Evolutionary conservation across 2,113 vertebrate genomes (phyloP), one percentile per base, ranked within the genome.

Genomic region (Reinhardtius hippoglossoides): DNA sequence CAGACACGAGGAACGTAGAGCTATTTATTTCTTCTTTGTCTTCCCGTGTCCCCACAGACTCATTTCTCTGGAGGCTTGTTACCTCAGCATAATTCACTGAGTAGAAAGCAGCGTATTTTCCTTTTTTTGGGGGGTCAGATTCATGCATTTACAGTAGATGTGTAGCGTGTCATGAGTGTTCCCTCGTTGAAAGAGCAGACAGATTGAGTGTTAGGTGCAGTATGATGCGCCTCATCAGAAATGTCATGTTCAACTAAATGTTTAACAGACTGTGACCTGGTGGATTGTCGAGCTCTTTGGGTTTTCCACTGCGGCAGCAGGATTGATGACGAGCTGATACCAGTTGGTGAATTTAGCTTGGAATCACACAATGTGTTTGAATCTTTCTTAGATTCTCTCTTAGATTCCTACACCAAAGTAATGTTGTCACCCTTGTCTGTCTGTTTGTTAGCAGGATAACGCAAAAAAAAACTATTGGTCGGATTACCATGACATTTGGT

Each of bases 41-140:
- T 21, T 31, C 14, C 40, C 64, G 54, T 14, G 23, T 74, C 69
- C 24, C 42, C 12, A 0, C 21, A 24, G 66, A 66, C 21, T 10
- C n/a, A 50, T 57, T 70, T 64, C 18, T 69, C 46, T 60, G 14
- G 26, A 37, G 55, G 35, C 58, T 69, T 70, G 35, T 71, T 42
- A 44, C 23, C 37, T 74, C 67, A 26, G 40, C 40, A 16, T 35
- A 23, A 67, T 67, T 80, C 44, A 12, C 56, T 46, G 21, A 16
- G 3, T 40, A 16, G 24, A 77, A 21, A 67, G 31, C 16, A 21
- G 42, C 12, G 42, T 48, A 48, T 70, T 42, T 42, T 48, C 13
- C 13, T 44, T 69, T 58, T 46, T 24, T 55, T 27, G 27, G 31
- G 31, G 23, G 23, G 18, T 23, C 9, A 20, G 20, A 40, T 54